phyloP scores from a whole-genome alignment of 2,113 vertebrate species.

The Emydura subglobosa region DNA sequence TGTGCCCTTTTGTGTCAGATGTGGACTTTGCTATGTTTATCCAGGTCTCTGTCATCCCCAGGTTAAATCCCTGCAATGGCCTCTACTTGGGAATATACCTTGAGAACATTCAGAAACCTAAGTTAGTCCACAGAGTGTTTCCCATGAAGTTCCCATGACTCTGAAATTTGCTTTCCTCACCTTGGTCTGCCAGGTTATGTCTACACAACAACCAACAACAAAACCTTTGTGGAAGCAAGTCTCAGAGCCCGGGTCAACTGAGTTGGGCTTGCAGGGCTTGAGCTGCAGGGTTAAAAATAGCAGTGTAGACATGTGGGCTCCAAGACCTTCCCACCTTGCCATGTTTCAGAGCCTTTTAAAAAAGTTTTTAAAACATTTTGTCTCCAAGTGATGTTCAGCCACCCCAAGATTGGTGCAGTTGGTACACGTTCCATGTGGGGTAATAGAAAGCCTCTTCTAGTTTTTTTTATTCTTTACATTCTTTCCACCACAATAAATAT shows the following conservation, averaged over 20 bases:
- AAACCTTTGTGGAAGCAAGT: too few species aligned
- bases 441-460: background rate
- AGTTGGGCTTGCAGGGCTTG: too few species aligned
- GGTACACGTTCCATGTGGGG: background rate
- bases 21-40: background rate
- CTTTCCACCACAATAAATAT: background rate
- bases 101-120: background rate
- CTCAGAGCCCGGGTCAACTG: too few species aligned
- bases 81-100: background rate
- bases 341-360: too few species aligned
- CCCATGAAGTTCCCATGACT: accelerated
- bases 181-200: background rate
- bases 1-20: background rate
- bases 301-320: too few species aligned
- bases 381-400: background rate
- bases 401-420: background rate
- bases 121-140: background rate
- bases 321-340: too few species aligned
- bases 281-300: too few species aligned
- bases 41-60: background rate
- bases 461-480: background rate
- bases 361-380: background rate
- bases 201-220: too few species aligned
- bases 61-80: background rate
- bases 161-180: background rate